Percentiles rank a stretch among this genome's conserved stretches.
phyloP scores from a whole-genome alignment of 2,888 invertebrate genomes.

The Galerucella calmariensis region DNA sequence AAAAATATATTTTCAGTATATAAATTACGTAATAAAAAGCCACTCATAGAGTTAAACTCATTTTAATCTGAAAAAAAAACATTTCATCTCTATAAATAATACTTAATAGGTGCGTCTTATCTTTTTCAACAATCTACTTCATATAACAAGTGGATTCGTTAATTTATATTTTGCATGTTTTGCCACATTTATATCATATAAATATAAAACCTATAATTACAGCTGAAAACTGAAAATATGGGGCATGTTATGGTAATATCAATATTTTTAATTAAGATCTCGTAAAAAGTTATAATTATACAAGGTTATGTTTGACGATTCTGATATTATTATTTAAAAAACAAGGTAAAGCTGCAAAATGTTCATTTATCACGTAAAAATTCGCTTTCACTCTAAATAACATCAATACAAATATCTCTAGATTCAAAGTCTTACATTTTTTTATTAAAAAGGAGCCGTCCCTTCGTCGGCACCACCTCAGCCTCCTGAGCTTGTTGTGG shows the following conservation, averaged over 20 bases:
- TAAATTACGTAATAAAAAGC: neutral
- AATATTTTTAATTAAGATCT: neutral
- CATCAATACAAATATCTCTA: too few relatives aligned
- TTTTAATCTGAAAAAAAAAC: neutral
- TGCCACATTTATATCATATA: neutral
- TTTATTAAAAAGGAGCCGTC: too few relatives aligned
- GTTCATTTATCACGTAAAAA: too few relatives aligned
- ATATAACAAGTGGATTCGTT: neutral
- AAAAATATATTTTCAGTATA: constrained; percentile 9
- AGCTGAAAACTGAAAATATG: neutral
- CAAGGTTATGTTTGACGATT: too few relatives aligned
- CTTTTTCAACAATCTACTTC: neutral
- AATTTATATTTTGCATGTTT: constrained; percentile 4
- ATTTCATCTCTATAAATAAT: constrained; percentile 7
- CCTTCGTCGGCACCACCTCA: too few relatives aligned
- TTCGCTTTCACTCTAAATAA: too few relatives aligned
- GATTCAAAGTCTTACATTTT: too few relatives aligned
- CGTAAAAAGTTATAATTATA: neutral
- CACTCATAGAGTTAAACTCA: too few relatives aligned
- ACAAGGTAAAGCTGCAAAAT: too few relatives aligned
- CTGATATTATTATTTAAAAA: too few relatives aligned
- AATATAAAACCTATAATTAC: constrained; percentile 5
- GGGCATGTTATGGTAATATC: neutral
- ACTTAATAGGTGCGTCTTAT: neutral
- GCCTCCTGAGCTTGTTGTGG: too few relatives aligned